Base-by-base conservation (phyloP, 2,888 invertebrate genomes). In the Tribolium freemani region DNA sequence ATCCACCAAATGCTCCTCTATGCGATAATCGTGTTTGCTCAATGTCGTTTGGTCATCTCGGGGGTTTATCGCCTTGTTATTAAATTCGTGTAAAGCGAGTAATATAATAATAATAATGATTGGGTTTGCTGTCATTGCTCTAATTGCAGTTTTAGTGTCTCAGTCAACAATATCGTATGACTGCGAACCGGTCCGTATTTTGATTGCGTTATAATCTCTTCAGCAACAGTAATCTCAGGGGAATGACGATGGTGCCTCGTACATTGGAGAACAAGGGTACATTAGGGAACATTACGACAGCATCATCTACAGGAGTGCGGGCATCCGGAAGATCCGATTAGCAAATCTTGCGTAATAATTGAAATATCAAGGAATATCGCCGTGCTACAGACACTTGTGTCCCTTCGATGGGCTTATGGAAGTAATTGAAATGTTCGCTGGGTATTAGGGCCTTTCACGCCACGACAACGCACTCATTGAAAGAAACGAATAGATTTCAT, bases 321-420 rank as follows among this genome's bases (percentile, higher is more conserved):
- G 81, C 83, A 84, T 75, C 82, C 85, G 84, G 83, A 82, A 84
- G 84, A 85, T 84, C 76, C 83, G 84, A 85, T 86, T 86, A 85
- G 83, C 76, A 84, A 85, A 85, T 84, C 84, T 85, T 81, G 82
- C 82, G 85, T 83, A 84, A 85, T 84, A 85, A 85, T 86, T 85
- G 85, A 84, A 85, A 85, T 84, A 83, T 84, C 82, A 82, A 77
- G 78, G 77, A 77, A 78, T 80, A 79, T 76, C 77, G 72, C 75
- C 75, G 72, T 67, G 56, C 69, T 67, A 69, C 75, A 70, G 76
- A 74, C 75, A 74, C 70, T 76, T 77, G 76, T 70, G 73, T 69
- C 71, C 64, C 67, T 72, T 71, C 73, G 74, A 73, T 69, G 73
- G 64, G 74, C 75, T 76, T 70, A 75, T 71, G 72, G 66, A 57